A percentile compares a stretch with the other conserved stretches of the same genome.
Conservation (phyloP, 2,113 vertebrate genomes). For the Monopterus albus region DNA sequence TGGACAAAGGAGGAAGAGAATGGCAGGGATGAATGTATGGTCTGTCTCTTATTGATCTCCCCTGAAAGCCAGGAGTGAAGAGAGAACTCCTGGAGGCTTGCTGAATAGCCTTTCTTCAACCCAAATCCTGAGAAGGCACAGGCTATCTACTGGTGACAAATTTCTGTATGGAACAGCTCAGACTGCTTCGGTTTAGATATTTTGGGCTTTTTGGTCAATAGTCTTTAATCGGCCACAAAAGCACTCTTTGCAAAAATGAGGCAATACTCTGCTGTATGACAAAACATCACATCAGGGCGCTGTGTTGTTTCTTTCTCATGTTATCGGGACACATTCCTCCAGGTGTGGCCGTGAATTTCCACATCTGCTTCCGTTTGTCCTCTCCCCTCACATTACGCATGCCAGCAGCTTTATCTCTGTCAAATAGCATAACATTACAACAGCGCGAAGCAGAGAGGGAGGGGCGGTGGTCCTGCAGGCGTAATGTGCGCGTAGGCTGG, state of each 20-base stretch:
- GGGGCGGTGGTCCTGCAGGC: constrained; percentile 40
- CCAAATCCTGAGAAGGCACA: constrained; percentile 38
- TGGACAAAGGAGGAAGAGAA: constrained; percentile 61
- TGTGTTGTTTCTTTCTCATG: background rate
- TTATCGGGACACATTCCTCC: background rate
- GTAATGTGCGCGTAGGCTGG: constrained; percentile 51
- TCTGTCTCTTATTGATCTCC: constrained; percentile 66
- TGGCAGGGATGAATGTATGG: constrained; percentile 61
- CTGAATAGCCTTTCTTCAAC: constrained; percentile 54
- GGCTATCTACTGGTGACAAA: constrained; percentile 37
- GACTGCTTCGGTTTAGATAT: constrained; percentile 27
- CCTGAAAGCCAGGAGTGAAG: constrained; percentile 40
- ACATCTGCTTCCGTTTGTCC: constrained; percentile 8
- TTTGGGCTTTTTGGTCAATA: background rate
- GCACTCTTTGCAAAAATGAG: background rate
- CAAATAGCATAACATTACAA: constrained; percentile 35
- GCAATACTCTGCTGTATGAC: background rate
- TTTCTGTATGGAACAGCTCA: constrained; percentile 2
- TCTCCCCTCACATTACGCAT: background rate
- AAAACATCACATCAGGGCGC: background rate
- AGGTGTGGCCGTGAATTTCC: background rate
- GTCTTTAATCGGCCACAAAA: background rate
- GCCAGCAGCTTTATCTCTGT: constrained; percentile 1
- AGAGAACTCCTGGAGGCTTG: constrained; percentile 56
- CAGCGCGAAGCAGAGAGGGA: constrained; percentile 48